Evolutionary conservation across 2,888 invertebrate species (phyloP).

Genomic region (Coelinius sp.): DNA sequence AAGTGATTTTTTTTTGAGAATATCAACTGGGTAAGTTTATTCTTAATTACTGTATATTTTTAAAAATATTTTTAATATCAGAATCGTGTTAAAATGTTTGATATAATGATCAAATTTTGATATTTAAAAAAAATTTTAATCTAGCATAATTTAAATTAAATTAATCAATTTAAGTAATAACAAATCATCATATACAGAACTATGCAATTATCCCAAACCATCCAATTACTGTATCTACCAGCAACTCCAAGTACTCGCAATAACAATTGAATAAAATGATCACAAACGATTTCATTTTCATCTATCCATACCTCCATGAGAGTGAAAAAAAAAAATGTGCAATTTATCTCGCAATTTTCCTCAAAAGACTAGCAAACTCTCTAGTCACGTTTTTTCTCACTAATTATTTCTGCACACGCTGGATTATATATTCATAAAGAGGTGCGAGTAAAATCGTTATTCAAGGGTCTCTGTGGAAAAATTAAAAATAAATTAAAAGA

Average conservation of each 20-base stretch:
- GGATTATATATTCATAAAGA: neutral
- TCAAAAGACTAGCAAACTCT: neutral
- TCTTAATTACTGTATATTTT: too few relatives aligned
- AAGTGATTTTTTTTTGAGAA: too few relatives aligned
- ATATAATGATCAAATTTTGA: too few relatives aligned
- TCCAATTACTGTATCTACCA: too few relatives aligned
- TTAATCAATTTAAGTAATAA: too few relatives aligned
- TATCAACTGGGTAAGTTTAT: neutral
- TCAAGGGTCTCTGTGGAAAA: neutral
- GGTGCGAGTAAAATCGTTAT: neutral
- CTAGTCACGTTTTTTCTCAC: slow-evolving; percentile 1
- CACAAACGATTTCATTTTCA: too few relatives aligned
- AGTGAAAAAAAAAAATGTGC: neutral
- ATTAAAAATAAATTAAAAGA: neutral
- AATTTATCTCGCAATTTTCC: neutral
- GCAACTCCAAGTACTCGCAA: neutral
- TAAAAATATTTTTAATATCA: too few relatives aligned
- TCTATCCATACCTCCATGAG: neutral
- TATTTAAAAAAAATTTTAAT: too few relatives aligned
- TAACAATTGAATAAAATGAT: neutral
- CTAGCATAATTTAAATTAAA: too few relatives aligned
- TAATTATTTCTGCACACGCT: neutral
- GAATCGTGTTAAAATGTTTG: too few relatives aligned
- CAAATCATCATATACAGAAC: too few relatives aligned
- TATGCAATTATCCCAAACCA: too few relatives aligned